phyloP scores from a whole-genome alignment of 2,797 vertebrate genomes.

The Spinus olivaceus region DNA sequence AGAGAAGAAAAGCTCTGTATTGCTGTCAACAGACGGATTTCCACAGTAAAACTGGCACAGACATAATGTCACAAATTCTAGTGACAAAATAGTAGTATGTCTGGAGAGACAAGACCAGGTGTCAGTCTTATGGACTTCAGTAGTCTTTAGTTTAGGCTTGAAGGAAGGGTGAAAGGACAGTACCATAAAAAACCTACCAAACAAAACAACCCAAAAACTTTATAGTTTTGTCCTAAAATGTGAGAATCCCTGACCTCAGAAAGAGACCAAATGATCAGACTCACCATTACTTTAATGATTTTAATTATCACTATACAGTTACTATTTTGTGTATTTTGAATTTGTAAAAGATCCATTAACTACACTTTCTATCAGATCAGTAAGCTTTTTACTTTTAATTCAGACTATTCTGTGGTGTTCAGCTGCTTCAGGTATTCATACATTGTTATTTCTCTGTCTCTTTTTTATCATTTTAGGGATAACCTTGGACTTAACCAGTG shows the following conservation, averaged over 20 bases:
- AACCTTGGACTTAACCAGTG: background rate
- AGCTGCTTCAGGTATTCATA: background rate
- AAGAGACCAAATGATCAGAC: background rate
- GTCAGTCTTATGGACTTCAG: background rate
- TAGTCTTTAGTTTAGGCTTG: background rate
- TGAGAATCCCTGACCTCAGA: background rate
- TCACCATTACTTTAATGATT: background rate
- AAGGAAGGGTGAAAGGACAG: background rate
- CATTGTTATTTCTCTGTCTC: background rate
- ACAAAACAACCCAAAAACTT: background rate
- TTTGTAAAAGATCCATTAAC: background rate
- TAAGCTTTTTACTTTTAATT: background rate
- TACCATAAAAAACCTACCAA: background rate
- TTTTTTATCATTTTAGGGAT: background rate
- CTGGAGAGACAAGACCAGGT: background rate
- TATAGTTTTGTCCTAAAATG: background rate
- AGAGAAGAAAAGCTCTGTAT: background rate
- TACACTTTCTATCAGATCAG: background rate
- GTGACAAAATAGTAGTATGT: background rate
- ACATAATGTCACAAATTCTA: background rate
- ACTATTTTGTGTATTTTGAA: background rate
- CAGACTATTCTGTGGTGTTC: background rate
- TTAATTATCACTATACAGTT: background rate
- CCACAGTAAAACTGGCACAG: background rate
- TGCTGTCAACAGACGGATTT: background rate